Evolutionary conservation across 2,888 invertebrate species (phyloP), one percentile per base, ranked within the genome.

Genomic region (Cerastis leucographa): DNA sequence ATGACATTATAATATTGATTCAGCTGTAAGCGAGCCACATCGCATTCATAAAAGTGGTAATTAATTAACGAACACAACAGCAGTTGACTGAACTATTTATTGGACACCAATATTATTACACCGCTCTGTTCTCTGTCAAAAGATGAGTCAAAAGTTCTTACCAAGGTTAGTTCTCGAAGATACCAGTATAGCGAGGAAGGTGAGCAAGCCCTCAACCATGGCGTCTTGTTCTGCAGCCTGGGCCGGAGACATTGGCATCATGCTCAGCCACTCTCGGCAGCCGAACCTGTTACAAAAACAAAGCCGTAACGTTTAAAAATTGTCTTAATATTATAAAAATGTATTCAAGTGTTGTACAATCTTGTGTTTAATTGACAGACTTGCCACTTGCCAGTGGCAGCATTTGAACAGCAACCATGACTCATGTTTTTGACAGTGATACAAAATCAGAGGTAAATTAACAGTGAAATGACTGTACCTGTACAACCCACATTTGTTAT

Each of bases 181-280:
- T 72, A 99, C 98, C 69, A 99, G 97, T 22, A 99, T 99, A 12
- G 99, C 98, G 62, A 99, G 97, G 95, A 99, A 99, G 76, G 98
- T 98, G 73, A 99, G 97, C 80, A 99, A 98, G 66, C 99, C 99
- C 93, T 99, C 99, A 85, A 99, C 97, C 99, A 99, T 99, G 85
- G 98, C 97, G 91, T 99, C 98, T 90, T 99, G 98, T 90, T 99
- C 99, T 42, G 98, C 97, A 80, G 98, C 98, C 90, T 97, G 98
- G 19, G 97, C 97, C 42, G 97, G 97, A 69, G 97, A 97, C 90
- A 97, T 97, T 62, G 98, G 97, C 76, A 98, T 97, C 94, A 98
- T 97, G 91, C 98, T 98, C 94, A 98, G 97, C 98, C 99, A 99
- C 92, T 99, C 98, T 78, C 98, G 97, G 19, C 99, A 97, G 84